These are phyloP conservation scores for Tragelaphus buxtoni DNA, from an alignment of 2,113 vertebrate species.

Conservation along the genomic window DNA sequence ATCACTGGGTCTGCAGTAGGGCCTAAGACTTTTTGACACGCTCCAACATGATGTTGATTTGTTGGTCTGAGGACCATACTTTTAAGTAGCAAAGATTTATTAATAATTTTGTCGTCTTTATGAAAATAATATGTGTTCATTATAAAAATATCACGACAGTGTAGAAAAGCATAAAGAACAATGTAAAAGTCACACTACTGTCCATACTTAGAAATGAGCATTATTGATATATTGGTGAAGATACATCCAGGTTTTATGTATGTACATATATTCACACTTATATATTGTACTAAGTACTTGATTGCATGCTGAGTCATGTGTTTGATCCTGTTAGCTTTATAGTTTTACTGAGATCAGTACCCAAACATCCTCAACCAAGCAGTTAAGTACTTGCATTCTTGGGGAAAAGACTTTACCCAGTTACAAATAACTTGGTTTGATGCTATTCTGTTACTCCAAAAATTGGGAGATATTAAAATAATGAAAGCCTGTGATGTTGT, in stretches of 20 bases:
- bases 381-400: not conserved
- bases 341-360: not conserved
- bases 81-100: not conserved
- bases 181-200: not conserved
- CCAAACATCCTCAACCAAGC: not conserved
- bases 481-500: not conserved
- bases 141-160: not conserved
- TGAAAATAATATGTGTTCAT: not conserved
- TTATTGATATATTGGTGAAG: not conserved
- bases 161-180: not conserved
- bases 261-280: not conserved
- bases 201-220: not conserved
- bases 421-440: conserved; percentile 9
- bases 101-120: not conserved
- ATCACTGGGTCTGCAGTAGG: not conserved
- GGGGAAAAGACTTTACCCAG: not conserved
- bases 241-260: not conserved
- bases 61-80: not conserved
- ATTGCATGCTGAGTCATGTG: not conserved
- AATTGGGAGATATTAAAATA: not conserved
- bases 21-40: not conserved
- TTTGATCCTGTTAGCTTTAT: not conserved
- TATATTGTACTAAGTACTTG: not conserved
- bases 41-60: not conserved
- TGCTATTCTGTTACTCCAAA: not conserved